phyloP scores from a whole-genome alignment of 2,888 invertebrate genomes.

The Rhabditoides inermis region DNA sequence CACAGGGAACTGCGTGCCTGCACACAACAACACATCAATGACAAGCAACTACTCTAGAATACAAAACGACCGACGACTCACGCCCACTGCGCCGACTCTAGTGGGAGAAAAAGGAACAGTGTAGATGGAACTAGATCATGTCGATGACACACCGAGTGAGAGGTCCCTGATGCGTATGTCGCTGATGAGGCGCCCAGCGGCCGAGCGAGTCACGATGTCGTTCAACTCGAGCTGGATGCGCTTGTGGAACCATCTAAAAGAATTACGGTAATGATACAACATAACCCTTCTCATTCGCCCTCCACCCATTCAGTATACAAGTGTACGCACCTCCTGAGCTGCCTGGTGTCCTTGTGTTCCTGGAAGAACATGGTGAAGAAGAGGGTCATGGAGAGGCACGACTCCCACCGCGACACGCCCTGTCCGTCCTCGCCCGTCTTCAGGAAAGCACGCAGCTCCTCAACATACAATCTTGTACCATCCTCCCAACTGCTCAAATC shows the following conservation, averaged over 20 bases:
- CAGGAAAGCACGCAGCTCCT: slow-evolving; percentile 42
- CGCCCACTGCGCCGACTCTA: too few species aligned
- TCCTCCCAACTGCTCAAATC: not conserved
- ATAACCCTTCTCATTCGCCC: not conserved
- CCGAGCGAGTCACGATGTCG: slow-evolving; percentile 44
- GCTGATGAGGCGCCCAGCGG: slow-evolving; percentile 41
- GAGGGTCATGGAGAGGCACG: slow-evolving; percentile 27
- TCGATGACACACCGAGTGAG: too few species aligned
- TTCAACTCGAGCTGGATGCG: slow-evolving; percentile 50
- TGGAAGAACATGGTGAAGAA: slow-evolving; percentile 48
- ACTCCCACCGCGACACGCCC: slow-evolving; percentile 39
- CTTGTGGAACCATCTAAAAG: slow-evolving; percentile 47
- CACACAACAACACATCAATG: too few species aligned
- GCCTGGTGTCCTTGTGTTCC: slow-evolving; percentile 46
- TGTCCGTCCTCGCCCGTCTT: slow-evolving; percentile 44
- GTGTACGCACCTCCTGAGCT: slow-evolving; percentile 35
- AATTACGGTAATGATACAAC: not conserved
- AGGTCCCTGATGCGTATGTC: slow-evolving; percentile 46
- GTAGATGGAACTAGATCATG: too few species aligned
- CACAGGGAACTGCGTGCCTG: slow-evolving; percentile 85
- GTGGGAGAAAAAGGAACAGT: too few species aligned
- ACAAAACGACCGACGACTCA: too few species aligned
- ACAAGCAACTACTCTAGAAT: too few species aligned
- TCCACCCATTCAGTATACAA: not conserved
- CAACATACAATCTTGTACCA: slow-evolving; percentile 1